phyloP scores from a whole-genome alignment of 2,888 invertebrate species.

The Eupsilia transversa region DNA sequence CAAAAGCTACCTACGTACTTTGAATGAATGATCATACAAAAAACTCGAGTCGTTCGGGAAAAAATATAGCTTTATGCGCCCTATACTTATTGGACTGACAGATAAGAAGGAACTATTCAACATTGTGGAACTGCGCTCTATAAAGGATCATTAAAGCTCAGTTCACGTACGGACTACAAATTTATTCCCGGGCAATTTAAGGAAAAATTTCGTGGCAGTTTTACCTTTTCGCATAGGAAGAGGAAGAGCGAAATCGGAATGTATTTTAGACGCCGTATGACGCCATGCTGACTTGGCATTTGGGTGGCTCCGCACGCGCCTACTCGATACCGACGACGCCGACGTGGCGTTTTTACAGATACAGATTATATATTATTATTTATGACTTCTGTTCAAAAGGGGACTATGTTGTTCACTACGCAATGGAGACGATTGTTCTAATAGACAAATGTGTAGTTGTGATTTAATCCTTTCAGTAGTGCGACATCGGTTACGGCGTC shows the following conservation, averaged over 20 bases:
- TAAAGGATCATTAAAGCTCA: slow-evolving; percentile 77
- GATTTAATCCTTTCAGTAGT: slow-evolving; percentile 64
- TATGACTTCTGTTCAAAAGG: slow-evolving; percentile 46
- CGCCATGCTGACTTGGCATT: slow-evolving; percentile 82
- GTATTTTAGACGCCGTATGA: slow-evolving; percentile 81
- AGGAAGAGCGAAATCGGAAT: slow-evolving; percentile 80
- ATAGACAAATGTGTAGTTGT: slow-evolving; percentile 21
- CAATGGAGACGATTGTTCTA: neutral
- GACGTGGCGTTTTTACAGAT: slow-evolving; percentile 72
- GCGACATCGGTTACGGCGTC: slow-evolving; percentile 62
- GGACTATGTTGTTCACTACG: slow-evolving; percentile 9
- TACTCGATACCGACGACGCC: slow-evolving; percentile 69
- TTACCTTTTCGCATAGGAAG: slow-evolving; percentile 81
- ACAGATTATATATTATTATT: slow-evolving; percentile 63
- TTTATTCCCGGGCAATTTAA: slow-evolving; percentile 85
- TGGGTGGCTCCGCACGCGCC: slow-evolving; percentile 69
- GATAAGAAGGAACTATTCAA: slow-evolving; percentile 72
- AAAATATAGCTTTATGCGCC: slow-evolving; percentile 29
- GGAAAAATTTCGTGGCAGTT: slow-evolving; percentile 83
- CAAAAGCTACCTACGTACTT: slow-evolving; percentile 9
- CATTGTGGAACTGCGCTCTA: slow-evolving; percentile 71
- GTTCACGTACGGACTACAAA: slow-evolving; percentile 85
- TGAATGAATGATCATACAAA: slow-evolving; percentile 24
- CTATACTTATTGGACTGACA: slow-evolving; percentile 57
- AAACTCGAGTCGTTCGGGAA: slow-evolving; percentile 6